Evolutionary conservation across 2,797 vertebrate species (phyloP).

Genomic region (Phoebastria nigripes): DNA sequence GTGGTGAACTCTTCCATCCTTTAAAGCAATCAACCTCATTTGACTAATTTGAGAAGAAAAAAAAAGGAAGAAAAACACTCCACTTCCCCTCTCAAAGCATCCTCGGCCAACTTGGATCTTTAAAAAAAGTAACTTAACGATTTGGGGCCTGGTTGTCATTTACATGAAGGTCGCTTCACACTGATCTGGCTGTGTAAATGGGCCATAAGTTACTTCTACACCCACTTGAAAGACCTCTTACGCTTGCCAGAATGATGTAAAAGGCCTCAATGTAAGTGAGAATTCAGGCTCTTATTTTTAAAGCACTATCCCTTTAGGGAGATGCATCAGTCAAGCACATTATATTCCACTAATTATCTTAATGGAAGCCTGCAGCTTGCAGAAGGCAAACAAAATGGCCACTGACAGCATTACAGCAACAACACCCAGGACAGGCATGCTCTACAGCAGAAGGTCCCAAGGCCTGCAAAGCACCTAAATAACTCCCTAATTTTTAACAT

Average conservation of each 20-base stretch:
- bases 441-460: neutral
- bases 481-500: neutral
- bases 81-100: constrained; percentile 50
- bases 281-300: constrained; percentile 54
- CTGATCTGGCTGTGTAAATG: constrained; percentile 62
- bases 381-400: constrained; percentile 8
- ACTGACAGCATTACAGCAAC: neutral
- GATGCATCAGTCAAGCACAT: constrained; percentile 13
- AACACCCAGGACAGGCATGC: neutral
- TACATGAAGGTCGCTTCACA: constrained; percentile 64
- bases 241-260: constrained; percentile 53
- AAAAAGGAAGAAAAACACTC: constrained; percentile 57
- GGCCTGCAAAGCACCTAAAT: neutral
- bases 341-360: constrained; percentile 35
- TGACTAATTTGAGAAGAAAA: constrained; percentile 70
- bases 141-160: constrained; percentile 56
- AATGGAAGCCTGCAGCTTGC: neutral
- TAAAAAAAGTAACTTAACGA: constrained; percentile 49
- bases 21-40: constrained; percentile 69
- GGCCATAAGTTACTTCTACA: constrained; percentile 63
- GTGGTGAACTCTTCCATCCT: constrained; percentile 73
- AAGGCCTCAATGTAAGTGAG: constrained; percentile 54
- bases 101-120: constrained; percentile 53
- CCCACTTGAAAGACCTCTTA: constrained; percentile 64
- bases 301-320: constrained; percentile 33